Percentiles rank a stretch among this genome's conserved stretches.
These are phyloP conservation scores for Calliopsis andreniformis DNA, from an alignment of 1,140 invertebrate genomes.

Conservation along the genomic window DNA sequence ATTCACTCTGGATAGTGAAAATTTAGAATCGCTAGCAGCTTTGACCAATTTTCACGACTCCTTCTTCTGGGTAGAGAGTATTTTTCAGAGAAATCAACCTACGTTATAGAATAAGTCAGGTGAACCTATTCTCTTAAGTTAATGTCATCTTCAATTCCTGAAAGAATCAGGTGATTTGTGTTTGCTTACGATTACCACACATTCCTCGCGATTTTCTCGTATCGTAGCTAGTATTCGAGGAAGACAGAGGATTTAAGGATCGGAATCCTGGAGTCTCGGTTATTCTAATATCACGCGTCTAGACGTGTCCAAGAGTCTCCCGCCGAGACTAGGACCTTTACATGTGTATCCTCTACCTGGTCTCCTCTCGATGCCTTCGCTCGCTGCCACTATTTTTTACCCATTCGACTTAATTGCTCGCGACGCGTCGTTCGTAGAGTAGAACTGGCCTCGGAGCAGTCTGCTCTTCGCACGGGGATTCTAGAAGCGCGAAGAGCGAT, in stretches of 20 bases:
- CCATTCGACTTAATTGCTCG: constrained; percentile 1
- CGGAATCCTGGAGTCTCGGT: constrained; percentile 61
- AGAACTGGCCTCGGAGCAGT: not conserved
- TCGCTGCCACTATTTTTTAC: constrained; percentile 12
- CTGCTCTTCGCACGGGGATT: too few relatives aligned
- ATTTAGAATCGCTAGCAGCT: not conserved
- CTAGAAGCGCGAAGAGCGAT: too few relatives aligned
- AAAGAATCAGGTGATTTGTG: not conserved
- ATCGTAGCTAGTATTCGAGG: not conserved
- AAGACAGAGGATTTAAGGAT: constrained; percentile 21
- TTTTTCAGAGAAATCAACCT: too few relatives aligned
- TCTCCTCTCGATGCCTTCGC: constrained; percentile 52
- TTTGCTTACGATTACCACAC: not conserved
- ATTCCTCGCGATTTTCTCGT: not conserved
- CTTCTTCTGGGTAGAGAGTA: not conserved
- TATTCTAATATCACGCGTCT: constrained; percentile 68
- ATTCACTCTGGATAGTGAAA: not conserved
- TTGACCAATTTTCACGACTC: not conserved
- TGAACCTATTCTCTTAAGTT: not conserved
- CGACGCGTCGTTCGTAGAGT: too few relatives aligned
- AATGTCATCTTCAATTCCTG: not conserved
- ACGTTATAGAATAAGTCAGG: not conserved
- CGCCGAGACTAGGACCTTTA: constrained; percentile 56
- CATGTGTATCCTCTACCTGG: constrained; percentile 58
- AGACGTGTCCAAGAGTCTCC: constrained; percentile 55